Conservation (phyloP, 2,888 invertebrate species). For the Magallana nippona region DNA sequence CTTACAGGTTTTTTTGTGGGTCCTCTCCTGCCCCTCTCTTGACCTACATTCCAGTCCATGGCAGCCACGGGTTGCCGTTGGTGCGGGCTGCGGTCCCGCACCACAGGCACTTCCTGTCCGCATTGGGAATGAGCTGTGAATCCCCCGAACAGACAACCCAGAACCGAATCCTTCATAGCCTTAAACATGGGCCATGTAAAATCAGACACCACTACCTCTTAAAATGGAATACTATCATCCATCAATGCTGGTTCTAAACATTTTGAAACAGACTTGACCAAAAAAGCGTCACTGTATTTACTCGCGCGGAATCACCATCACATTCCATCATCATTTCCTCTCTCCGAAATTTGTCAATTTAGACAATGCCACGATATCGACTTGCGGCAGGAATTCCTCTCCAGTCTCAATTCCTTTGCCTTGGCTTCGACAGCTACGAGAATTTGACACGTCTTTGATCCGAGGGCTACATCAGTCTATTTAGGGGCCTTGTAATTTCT, state of each 20-base stretch:
- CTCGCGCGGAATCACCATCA: not conserved
- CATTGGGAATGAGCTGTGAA: slow-evolving; percentile 38
- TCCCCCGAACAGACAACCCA: slow-evolving; percentile 49
- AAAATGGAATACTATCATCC: slow-evolving; percentile 20
- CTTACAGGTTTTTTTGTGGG: not conserved
- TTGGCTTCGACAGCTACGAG: not conserved
- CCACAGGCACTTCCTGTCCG: not conserved
- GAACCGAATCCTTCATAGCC: slow-evolving; percentile 50
- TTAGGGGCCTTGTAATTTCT: not conserved
- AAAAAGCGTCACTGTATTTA: not conserved
- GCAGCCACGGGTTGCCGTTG: slow-evolving; percentile 19
- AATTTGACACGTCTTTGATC: not conserved
- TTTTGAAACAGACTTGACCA: not conserved
- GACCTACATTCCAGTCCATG: slow-evolving; percentile 28
- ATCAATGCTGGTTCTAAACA: not conserved
- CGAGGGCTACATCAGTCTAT: not conserved
- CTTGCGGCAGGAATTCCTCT: not conserved
- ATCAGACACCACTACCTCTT: not conserved
- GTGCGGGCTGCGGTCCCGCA: slow-evolving; percentile 39
- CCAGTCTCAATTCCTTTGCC: slow-evolving; percentile 12
- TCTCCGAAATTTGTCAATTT: slow-evolving; percentile 3
- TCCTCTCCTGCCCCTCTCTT: not conserved
- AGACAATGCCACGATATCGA: slow-evolving; percentile 4
- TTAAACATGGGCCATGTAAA: slow-evolving; percentile 43
- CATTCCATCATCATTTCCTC: not conserved